Evolutionary conservation across 2,113 vertebrate species (phyloP), one percentile per base, ranked within the genome.

Genomic region (Sardina pilchardus): DNA sequence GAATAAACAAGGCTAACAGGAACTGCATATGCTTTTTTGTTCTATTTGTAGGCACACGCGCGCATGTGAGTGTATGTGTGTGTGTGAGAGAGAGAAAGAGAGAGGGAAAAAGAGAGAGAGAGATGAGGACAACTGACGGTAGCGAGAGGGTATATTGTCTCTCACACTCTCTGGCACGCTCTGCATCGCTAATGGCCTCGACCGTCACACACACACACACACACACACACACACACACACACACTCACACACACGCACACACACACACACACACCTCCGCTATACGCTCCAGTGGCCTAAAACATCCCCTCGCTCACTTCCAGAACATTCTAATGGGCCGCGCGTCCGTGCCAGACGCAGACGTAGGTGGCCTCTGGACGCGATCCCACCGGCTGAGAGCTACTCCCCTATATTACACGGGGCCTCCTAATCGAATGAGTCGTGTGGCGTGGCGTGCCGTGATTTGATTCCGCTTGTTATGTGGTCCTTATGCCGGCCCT

Each of bases 251-350:
- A n/a, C n/a, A n/a, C n/a, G n/a, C 39, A 42, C 39, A 42, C 39
- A 42, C 39, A 39, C 39, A 42, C 39, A 42, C 39, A 42, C 2
- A 42, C 56, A 26, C 56, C 56, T 63, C 19, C 24, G 59, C 39
- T 42, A 63, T n/a, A 21, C 59, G 59, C 59, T 63, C n/a, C 59
- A 63, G 21, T 63, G 59, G n/a, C 21, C 59, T n/a, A 63, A 63
- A 63, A 63, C 59, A 63, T n/a, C 21, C 59, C 59, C 59, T 26
- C 59, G n/a, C n/a, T 26, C n/a, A 5, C 59, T 63, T 24, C 59
- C n/a, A n/a, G 59, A 63, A 63, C 59, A 63, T 63, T 63, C 59
- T 63, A 63, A 63, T 63, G 59, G 59, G n/a, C 59, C 21, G 21
- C 2, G 24, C 0, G 24, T 63, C 59, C 24, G 8, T 63, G 59